Evolutionary conservation across 2,888 invertebrate species (phyloP), one percentile per base, ranked within the genome.

Genomic region (Opisthograptis luteolata): DNA sequence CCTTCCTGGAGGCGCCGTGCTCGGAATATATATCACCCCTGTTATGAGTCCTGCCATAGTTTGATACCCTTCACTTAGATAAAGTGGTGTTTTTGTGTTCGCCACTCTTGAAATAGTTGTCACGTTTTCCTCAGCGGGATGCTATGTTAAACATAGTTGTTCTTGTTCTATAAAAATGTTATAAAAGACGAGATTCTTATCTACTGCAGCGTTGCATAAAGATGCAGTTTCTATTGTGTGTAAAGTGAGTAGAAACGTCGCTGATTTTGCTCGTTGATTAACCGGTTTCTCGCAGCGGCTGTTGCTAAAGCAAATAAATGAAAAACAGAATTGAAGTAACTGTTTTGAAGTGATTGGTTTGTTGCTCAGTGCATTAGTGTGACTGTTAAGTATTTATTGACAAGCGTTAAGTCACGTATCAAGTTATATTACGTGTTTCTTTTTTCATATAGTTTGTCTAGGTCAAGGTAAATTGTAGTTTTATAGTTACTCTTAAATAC

Each of bases 1-100:
- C 84, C 81, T 84, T 84, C 87, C 83, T 78, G 73, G 62, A 57
- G 51, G 55, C 56, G 43, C 55, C 78, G 78, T 76, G 82, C 53
- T 60, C 66, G 67, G 87, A 83, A 87, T 87, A 81, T 73, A 72
- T 69, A 87, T 79, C 55, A 62, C 48, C 64, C 51, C 64, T 63
- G 73, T 73, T 77, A 76, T 71, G 65, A 73, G 58, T 62, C 70
- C 70, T 60, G 59, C 60, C 58, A 63, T 70, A 70, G 65, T 72
- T 72, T 68, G 72, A 74, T 77, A 76, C 75, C 74, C 73, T 68
- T 71, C 76, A 75, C 74, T 78, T 73, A 73, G 66, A 68, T 71
- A 74, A 75, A 78, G 72, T 78, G 75, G 65, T 74, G 72, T 78
- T 76, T 70, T 76, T 73, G 58, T 68, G 54, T 66, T 71, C 68